Evolutionary conservation across 2,797 vertebrate genomes (phyloP).

Genomic region (Anas acuta): DNA sequence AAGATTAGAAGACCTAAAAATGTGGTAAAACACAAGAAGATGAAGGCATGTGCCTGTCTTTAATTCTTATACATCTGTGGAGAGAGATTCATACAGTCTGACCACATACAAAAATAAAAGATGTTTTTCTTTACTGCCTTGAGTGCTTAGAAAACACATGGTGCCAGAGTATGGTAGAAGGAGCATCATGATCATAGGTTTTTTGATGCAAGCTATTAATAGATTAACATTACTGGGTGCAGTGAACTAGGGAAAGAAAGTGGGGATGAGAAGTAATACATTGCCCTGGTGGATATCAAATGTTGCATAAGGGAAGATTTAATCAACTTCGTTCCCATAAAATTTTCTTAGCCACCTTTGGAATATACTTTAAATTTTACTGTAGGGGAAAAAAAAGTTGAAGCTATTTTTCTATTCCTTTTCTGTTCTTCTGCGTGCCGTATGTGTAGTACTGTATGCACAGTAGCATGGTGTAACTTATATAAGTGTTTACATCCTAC

Average conservation of each 20-base stretch:
- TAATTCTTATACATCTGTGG: not conserved
- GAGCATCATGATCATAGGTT: not conserved
- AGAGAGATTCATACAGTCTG: not conserved
- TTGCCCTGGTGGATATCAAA: not conserved
- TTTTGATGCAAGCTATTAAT: not conserved
- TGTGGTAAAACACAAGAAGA: not conserved
- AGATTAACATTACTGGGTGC: not conserved
- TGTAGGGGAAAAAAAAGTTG: not conserved
- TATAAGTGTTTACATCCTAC: not conserved
- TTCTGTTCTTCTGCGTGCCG: slow-evolving; percentile 6
- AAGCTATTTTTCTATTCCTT: not conserved
- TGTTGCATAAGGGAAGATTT: not conserved
- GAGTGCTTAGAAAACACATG: not conserved
- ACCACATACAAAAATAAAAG: not conserved
- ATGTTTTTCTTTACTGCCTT: not conserved
- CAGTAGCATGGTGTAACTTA: not conserved
- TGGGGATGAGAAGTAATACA: not conserved
- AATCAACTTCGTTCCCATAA: not conserved
- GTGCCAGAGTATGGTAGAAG: not conserved
- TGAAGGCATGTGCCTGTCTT: not conserved
- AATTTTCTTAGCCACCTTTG: not conserved
- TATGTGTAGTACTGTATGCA: not conserved
- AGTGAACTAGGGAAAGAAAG: not conserved
- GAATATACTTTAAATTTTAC: not conserved
- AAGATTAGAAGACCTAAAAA: not conserved